Evolutionary conservation across 2,888 invertebrate species (phyloP), one percentile per base, ranked within the genome.

Genomic region (Cactoblastis cactorum): DNA sequence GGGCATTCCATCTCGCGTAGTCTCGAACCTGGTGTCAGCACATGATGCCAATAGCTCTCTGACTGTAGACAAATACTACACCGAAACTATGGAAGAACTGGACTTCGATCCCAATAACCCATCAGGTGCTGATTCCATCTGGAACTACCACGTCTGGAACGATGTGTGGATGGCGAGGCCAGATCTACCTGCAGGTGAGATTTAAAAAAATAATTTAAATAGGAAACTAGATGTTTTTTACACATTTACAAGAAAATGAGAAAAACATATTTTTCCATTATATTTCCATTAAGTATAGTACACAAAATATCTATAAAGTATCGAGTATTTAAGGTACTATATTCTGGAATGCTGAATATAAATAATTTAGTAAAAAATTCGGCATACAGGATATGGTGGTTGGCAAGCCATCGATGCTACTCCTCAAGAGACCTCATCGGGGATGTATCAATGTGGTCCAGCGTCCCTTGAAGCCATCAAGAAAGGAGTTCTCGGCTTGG

Each of bases 111-210:
- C 94, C 0, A 92, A 93, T 59, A 94, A 94, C 66, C 90, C 91
- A 0, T 80, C 80, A 18, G 92, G 93, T 1, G 92, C 92, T 43
- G 96, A 96, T 73, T 95, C 95, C 9, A 93, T 96, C 61, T 96
- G 96, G 96, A 96, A 95, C 78, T 96, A 95, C 74, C 96, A 96
- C 67, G 95, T 96, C 5, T 96, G 96, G 96, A 95, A 94, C 69
- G 96, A 96, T 62, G 95, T 94, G 0, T 96, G 95, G 94, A 96
- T 96, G 95, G 91, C 94, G 0, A 87, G 96, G 52, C 94, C 94
- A 5, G 96, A 96, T 74, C 90, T 95, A 22, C 93, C 93, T 0
- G 88, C 91, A 57, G 93, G 92, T 91, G 64, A 61, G 51, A n/a
- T n/a, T 43, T 0, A 11, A 15, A 8, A 14, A 1, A n/a, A n/a